Conservation (phyloP, 1,140 invertebrate genomes). For the Pygmarrhopalites habei region DNA sequence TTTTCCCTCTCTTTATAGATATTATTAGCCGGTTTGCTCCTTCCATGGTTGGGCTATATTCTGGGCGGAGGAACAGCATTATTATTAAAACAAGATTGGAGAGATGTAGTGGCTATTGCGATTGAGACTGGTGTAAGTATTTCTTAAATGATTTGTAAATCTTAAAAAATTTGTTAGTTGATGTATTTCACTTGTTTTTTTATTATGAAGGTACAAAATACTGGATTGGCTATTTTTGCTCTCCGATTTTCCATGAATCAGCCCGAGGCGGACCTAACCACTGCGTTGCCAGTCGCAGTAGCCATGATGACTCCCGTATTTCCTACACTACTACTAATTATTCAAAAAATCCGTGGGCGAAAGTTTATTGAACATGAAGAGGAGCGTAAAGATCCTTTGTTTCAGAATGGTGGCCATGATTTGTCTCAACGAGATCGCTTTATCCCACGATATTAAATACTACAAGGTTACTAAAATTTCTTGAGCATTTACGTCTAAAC, state of each 20-base stretch:
- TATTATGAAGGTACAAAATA: no score
- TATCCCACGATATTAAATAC: no score
- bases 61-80: conserved; percentile 59
- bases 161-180: no score
- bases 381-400: neutral
- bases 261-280: conserved; percentile 72
- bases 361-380: neutral
- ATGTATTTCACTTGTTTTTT: no score
- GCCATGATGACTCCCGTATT: conserved; percentile 91
- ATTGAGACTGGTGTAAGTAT: conserved; percentile 90
- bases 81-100: conserved; percentile 53
- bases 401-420: neutral
- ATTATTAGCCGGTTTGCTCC: conserved; percentile 66
- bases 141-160: no score
- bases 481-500: no score
- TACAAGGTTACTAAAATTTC: no score
- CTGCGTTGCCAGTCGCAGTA: conserved; percentile 75
- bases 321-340: conserved; percentile 47
- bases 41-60: conserved; percentile 82
- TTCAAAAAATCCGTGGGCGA: conserved; percentile 18
- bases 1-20: conserved; percentile 53
- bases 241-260: conserved; percentile 58
- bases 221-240: conserved; percentile 64
- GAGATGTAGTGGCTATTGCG: conserved; percentile 73
- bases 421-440: no score